These are phyloP conservation scores for Rhynchonycteris naso DNA, from an alignment of 2,797 vertebrate genomes.

Conservation along the genomic window DNA sequence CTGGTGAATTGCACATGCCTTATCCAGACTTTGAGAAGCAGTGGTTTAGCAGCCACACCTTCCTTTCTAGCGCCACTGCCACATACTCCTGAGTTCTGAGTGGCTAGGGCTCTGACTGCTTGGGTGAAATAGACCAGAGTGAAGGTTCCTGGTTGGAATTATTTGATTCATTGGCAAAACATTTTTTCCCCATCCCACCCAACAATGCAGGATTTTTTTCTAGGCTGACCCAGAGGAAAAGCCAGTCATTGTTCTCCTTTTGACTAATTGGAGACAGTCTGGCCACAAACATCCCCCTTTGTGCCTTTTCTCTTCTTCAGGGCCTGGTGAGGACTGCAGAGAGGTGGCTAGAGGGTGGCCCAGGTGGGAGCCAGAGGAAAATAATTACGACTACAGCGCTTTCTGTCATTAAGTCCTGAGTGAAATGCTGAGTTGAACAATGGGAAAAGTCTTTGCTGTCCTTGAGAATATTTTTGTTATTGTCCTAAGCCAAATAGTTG, in stretches of 20 bases:
- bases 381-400: constrained; percentile 71
- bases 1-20: rapidly evolving
- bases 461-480: constrained; percentile 67
- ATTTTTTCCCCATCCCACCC: constrained; percentile 52
- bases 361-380: constrained; percentile 64
- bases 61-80: not conserved
- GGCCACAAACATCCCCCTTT: constrained; percentile 81
- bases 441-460: constrained; percentile 65
- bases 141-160: constrained; percentile 30
- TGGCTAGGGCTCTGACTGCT: not conserved
- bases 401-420: constrained; percentile 43
- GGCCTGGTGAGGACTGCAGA: constrained; percentile 72
- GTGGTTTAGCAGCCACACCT: not conserved
- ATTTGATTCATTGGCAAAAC: not conserved
- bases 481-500: constrained; percentile 60
- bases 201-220: constrained; percentile 50
- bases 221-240: constrained; percentile 71
- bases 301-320: constrained; percentile 72
- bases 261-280: constrained; percentile 84
- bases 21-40: not conserved
- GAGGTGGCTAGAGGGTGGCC: constrained; percentile 42
- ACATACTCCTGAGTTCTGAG: not conserved
- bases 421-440: constrained; percentile 71
- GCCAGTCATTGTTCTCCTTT: constrained; percentile 72
- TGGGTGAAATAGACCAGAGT: not conserved